Base-by-base conservation (phyloP, 35 echinoderm and acorn worm genomes). In the Lytechinus variegatus region DNA sequence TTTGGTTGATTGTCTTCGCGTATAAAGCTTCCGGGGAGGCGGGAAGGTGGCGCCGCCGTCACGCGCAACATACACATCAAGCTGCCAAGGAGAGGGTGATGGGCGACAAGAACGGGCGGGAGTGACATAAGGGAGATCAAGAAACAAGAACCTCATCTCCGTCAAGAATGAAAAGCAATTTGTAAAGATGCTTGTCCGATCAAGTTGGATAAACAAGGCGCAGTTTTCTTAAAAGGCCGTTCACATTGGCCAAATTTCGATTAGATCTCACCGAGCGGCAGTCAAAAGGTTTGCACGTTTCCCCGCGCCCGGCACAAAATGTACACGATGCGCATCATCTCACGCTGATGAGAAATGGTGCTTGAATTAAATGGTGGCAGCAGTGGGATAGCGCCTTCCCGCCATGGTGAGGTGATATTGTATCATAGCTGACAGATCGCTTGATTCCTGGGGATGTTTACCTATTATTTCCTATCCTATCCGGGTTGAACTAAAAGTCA, bases 131-230 rank as follows among this genome's bases (percentile, higher is more conserved):
- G 66, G 19, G 66, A 79, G 66, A 79, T 19, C 88, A 54, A 54
- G 52, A 90, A 90, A 90, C 88, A 90, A 33, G 29, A 52, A 90
- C 28, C 33, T 44, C 88, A 55, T 93, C 92, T 57, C 55, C 13
- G 92, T 93, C 13, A 93, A 27, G 92, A 93, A 54, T 93, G 55
- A 93, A 93, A 93, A 27, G 92, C 92, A 93, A 93, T 93, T 93
- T 93, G 92, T 93, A 33, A 93, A 93, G 92, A 93, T 55, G 92
- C 54, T 53, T 54, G n/a, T 93, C 53, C 92, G 54, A 55, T 93
- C 92, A 53, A 27, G 11, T 93, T 55, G 54, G 52, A 54, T 93
- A 93, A 93, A 93, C 92, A 93, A 14, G 52, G 92, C 53, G n/a
- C 7, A 19, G 92, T 93, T 93, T 93, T 93, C 92, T 93, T 93